Evolutionary conservation across 2,888 invertebrate species (phyloP).

Genomic region (Caenorhabditis zanzibari): DNA sequence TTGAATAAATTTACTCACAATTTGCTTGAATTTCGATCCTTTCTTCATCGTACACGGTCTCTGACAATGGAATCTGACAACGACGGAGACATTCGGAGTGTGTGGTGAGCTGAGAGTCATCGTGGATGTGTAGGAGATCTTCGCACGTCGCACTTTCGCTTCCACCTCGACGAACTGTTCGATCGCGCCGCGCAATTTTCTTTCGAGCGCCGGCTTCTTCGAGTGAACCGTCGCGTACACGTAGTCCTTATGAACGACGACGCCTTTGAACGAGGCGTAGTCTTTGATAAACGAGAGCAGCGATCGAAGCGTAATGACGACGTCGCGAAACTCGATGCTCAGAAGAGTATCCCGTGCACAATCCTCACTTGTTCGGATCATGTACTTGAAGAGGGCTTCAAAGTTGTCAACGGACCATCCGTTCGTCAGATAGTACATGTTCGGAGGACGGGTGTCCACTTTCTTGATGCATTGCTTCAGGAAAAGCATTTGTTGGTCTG

Average conservation of each 20-base stretch:
- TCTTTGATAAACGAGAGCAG: constrained; percentile 37
- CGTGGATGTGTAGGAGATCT: constrained; percentile 53
- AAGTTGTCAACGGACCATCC: constrained; percentile 57
- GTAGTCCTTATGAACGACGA: constrained; percentile 42
- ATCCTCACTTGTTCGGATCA: constrained; percentile 41
- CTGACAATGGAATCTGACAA: constrained; percentile 46
- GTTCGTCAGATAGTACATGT: constrained; percentile 61
- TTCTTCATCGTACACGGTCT: constrained; percentile 32
- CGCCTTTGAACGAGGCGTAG: constrained; percentile 47
- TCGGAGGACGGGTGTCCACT: constrained; percentile 51
- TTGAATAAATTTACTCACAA: background rate
- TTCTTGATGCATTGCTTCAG: constrained; percentile 61
- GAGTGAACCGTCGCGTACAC: constrained; percentile 62
- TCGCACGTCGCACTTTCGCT: constrained; percentile 22
- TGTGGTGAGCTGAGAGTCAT: constrained; percentile 46
- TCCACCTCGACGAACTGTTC: constrained; percentile 54
- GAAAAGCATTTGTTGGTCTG: constrained; percentile 61
- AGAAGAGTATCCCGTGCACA: constrained; percentile 35
- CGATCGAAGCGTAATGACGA: constrained; percentile 39
- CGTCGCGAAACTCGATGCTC: constrained; percentile 48
- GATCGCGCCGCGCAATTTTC: constrained; percentile 46
- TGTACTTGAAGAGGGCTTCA: constrained; percentile 59
- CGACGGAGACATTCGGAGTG: constrained; percentile 47
- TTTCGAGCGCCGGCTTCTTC: constrained; percentile 36
- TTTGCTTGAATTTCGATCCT: constrained; percentile 20